phyloP scores from a whole-genome alignment of 2,888 invertebrate species.

The Clusia tigrina region DNA sequence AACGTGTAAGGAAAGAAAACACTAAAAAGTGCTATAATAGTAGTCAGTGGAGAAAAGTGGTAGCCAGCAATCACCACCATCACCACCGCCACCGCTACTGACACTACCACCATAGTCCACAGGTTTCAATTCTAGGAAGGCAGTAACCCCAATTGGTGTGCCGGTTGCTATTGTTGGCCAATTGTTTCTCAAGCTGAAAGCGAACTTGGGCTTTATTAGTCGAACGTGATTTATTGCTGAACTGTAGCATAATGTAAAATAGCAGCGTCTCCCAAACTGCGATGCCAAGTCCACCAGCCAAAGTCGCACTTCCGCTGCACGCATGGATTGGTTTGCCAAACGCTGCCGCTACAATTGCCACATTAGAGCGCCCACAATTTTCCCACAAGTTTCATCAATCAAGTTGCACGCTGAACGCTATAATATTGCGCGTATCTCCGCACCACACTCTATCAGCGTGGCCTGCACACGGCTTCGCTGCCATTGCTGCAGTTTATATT shows the following conservation, averaged over 20 bases:
- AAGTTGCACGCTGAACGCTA: neutral
- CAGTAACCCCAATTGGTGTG: neutral
- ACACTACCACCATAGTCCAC: neutral
- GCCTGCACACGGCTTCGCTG: too few species aligned
- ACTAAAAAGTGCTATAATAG: neutral
- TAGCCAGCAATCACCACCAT: neutral
- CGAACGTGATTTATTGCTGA: neutral
- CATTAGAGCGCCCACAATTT: slow-evolving; percentile 6
- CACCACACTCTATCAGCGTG: neutral
- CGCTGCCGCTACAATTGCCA: too few species aligned
- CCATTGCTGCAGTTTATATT: too few species aligned
- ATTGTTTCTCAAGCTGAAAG: neutral
- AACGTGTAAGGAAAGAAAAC: neutral
- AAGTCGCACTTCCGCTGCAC: neutral
- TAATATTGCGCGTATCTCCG: neutral
- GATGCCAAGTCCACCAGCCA: neutral
- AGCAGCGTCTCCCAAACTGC: neutral
- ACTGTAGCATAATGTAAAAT: neutral
- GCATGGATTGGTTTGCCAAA: neutral
- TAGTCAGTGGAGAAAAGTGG: neutral
- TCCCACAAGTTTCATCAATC: slow-evolving; percentile 8
- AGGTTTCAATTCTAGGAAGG: neutral
- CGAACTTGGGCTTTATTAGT: neutral
- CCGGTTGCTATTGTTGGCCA: too few species aligned
- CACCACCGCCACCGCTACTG: neutral